These are phyloP conservation scores for Tineola bisselliella DNA, from an alignment of 2,888 invertebrate species.

Conservation along the genomic window DNA sequence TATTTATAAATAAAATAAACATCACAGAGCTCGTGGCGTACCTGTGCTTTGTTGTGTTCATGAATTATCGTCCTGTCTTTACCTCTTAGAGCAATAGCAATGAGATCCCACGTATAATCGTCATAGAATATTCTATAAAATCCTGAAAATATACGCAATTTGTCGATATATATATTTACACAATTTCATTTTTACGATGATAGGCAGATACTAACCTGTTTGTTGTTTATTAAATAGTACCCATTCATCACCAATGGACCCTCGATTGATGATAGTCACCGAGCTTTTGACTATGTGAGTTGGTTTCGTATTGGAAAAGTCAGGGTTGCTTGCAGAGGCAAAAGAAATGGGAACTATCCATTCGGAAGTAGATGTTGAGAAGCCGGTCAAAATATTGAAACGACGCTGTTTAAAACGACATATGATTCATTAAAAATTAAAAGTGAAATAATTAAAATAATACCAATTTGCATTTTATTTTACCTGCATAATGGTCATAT, in stretches of 20 bases:
- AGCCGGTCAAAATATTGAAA: constrained; percentile 3
- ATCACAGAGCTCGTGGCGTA: too few species aligned
- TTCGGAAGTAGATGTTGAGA: constrained; percentile 21
- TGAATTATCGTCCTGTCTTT: constrained; percentile 54
- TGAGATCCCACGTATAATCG: constrained; percentile 61
- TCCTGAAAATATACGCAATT: constrained; percentile 43
- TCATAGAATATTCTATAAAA: constrained; percentile 77
- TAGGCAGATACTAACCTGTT: constrained; percentile 65
- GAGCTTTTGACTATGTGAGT: constrained; percentile 37
- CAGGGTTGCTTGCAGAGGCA: constrained; percentile 41
- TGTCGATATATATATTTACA: too few species aligned
- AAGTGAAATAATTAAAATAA: too few species aligned
- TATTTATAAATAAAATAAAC: too few species aligned
- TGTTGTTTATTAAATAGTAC: constrained; percentile 70
- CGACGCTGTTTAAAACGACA: constrained; percentile 10
- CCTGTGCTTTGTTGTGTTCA: constrained; percentile 77
- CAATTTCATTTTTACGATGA: too few species aligned
- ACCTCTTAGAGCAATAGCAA: constrained; percentile 46
- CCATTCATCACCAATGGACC: constrained; percentile 56
- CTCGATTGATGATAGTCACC: constrained; percentile 36
- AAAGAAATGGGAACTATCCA: constrained; percentile 57
- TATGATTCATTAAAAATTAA: too few species aligned
- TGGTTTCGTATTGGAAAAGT: constrained; percentile 52
- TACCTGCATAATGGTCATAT: constrained; percentile 55
- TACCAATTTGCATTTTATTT: background rate